Percentiles rank a stretch among this genome's conserved stretches.
These are phyloP conservation scores for Benthosema pterotum DNA, from an alignment of 2,797 vertebrate genomes.

Conservation along the genomic window DNA sequence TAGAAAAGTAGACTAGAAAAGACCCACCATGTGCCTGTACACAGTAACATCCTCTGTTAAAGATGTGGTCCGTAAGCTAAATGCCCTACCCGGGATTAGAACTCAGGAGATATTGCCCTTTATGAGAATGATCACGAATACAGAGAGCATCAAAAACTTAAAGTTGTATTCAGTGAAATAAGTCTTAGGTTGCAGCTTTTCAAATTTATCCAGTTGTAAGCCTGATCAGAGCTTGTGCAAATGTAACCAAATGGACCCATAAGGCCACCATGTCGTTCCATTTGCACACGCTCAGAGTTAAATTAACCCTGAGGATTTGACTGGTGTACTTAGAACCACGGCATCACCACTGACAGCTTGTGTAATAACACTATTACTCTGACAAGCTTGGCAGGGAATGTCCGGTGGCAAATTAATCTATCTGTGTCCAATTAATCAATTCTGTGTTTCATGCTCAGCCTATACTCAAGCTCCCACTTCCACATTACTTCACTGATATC, in stretches of 20 bases:
- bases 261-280: too few relatives aligned
- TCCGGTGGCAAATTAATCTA: conserved; percentile 68
- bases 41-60: conserved; percentile 20
- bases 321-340: conserved; percentile 23
- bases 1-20: background rate
- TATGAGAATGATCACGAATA: too few relatives aligned
- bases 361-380: conserved; percentile 68
- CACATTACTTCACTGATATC: conserved; percentile 66
- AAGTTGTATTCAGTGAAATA: too few relatives aligned
- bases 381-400: conserved; percentile 66
- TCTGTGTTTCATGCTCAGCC: conserved; percentile 41
- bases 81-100: too few relatives aligned
- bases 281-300: too few relatives aligned
- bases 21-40: conserved; percentile 12
- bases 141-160: too few relatives aligned
- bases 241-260: too few relatives aligned
- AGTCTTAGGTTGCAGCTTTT: too few relatives aligned
- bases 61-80: conserved; percentile 4
- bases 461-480: conserved; percentile 54
- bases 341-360: conserved; percentile 67
- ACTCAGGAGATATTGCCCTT: too few relatives aligned
- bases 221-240: too few relatives aligned
- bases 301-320: too few relatives aligned
- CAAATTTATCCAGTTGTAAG: too few relatives aligned
- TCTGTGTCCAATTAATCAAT: conserved; percentile 70